Evolutionary conservation across 1,140 invertebrate species (phyloP), one percentile per base, ranked within the genome.

Genomic region (Scaptomyza graminum): DNA sequence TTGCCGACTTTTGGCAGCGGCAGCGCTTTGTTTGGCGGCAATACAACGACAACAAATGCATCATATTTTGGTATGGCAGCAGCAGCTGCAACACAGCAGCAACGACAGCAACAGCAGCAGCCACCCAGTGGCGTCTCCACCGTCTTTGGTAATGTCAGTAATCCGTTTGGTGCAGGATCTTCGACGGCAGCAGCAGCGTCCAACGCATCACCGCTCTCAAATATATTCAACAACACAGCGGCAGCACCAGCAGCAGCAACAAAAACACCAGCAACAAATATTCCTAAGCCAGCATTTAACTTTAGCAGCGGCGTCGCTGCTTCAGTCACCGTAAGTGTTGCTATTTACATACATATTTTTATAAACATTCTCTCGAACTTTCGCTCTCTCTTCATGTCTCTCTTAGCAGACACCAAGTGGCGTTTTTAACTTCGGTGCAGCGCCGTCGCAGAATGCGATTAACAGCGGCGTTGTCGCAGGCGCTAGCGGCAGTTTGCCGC

Each of bases 241-340:
- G 47, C 51, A 54, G 52, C 63, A 47, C 6, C 70, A n/a, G n/a
- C 63, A 47, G 7, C 70, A n/a, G n/a, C 74, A n/a, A 59, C 76
- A 6, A 63, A 62, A 3, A 52, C 68, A 6, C 49, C 63, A 31
- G 12, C 79, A 43, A 31, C 46, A 7, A 31, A 65, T 13, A 47
- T 49, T 9, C 49, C 63, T 7, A 76, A 83, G 47, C 60, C 67
- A 39, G 69, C 74, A 79, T 89, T 89, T 73, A 78, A 77, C 22
- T 89, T 89, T 67, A 66, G 76, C 34, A 54, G 55, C 54, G 44
- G 70, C 11, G 16, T 28, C 8, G 47, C 83, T 44, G 44, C 63
- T 13, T 7, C 67, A 13, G 37, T 55, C 25, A 39, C 66, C 11
- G 82, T 85, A 41, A 76, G 78, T 78, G 9, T 3, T 28, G 1